These are phyloP conservation scores for Montipora cactus DNA, from an alignment of 64 coral and sea anemone species.

Conservation along the genomic window DNA sequence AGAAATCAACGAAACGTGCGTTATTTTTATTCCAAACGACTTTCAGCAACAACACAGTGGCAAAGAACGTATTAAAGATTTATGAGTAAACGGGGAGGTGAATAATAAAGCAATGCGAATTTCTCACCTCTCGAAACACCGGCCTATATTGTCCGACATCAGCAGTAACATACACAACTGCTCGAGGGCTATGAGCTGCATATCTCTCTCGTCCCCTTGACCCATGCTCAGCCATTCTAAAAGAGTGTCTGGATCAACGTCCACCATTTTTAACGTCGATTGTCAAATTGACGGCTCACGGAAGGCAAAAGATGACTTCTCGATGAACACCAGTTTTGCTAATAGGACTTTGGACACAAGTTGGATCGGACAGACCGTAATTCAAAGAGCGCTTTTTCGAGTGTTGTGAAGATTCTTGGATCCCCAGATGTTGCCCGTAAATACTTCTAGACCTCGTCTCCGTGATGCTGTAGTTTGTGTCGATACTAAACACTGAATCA, in stretches of 20 bases:
- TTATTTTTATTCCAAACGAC: neutral
- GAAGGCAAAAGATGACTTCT: conserved; percentile 18
- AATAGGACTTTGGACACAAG: neutral
- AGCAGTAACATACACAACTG: conserved; percentile 97
- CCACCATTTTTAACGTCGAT: conserved; percentile 80
- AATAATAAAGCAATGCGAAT: neutral
- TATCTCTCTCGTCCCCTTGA: conserved; percentile 97
- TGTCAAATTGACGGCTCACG: conserved; percentile 7
- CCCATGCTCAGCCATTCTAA: conserved; percentile 99
- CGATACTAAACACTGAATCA: neutral
- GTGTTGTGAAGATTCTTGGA: neutral
- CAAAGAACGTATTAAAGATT: neutral
- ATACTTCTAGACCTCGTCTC: neutral
- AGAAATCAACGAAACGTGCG: neutral
- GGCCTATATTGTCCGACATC: conserved; percentile 98
- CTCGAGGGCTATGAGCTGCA: conserved; percentile 96
- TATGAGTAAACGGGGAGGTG: neutral
- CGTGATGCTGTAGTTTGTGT: neutral
- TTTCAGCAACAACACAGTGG: neutral
- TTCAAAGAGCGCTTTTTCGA: neutral
- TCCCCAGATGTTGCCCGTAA: neutral
- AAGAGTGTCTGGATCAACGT: conserved; percentile 98
- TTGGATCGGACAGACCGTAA: neutral
- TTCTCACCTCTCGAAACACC: conserved; percentile 99
- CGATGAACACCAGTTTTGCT: neutral